These are phyloP conservation scores for Opisthocomus hoazin DNA, from an alignment of 2,113 vertebrate species.

Conservation along the genomic window DNA sequence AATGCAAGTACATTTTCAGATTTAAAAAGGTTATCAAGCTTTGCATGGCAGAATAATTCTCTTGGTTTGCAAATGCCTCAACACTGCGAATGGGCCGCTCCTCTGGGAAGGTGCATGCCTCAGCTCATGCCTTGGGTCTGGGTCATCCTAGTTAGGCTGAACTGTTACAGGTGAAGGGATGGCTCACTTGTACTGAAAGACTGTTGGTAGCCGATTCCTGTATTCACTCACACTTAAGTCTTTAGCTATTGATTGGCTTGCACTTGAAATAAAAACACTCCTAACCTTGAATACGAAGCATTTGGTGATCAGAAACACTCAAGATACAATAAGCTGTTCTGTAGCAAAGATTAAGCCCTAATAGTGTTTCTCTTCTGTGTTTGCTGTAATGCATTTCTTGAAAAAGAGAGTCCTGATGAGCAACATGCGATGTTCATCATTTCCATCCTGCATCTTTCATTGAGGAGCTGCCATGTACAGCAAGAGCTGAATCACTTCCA, in stretches of 20 bases:
- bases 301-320: neutral
- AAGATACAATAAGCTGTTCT: neutral
- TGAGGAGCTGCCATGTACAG: neutral
- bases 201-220: neutral
- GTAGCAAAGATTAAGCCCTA: neutral
- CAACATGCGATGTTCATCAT: rapidly evolving
- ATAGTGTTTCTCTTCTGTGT: neutral
- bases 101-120: neutral
- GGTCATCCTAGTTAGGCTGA: neutral
- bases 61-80: neutral
- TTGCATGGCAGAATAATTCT: neutral
- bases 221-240: rapidly evolving
- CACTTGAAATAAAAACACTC: neutral
- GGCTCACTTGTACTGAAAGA: neutral
- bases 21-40: neutral
- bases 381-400: neutral
- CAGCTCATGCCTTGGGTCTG: neutral
- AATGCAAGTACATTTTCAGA: neutral
- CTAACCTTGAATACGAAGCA: neutral
- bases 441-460: neutral
- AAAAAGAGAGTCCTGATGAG: neutral
- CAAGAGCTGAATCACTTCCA: neutral
- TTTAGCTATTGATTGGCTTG: neutral
- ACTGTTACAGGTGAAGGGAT: neutral
- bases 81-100: neutral